These are phyloP conservation scores for Mirza zaza DNA, from an alignment of 2,113 vertebrate species.

Conservation along the genomic window DNA sequence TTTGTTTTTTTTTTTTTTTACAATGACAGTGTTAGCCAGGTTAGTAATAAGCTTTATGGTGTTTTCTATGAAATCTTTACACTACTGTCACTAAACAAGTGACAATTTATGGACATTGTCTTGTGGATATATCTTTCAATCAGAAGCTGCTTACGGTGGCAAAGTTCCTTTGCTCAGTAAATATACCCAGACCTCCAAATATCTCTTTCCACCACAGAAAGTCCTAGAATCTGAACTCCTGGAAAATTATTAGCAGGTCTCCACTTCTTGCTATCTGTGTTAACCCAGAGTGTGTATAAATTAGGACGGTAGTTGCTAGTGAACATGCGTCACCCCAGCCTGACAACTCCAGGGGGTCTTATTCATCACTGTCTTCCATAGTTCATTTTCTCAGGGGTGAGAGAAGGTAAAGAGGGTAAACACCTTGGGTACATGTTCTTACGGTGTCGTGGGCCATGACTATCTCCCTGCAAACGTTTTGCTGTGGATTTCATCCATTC, in stretches of 20 bases:
- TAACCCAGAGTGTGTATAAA: not conserved
- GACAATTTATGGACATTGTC: not conserved
- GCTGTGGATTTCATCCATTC: not conserved
- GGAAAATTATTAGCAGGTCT: not conserved
- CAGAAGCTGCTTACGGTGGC: not conserved
- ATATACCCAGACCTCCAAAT: not conserved
- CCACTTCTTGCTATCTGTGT: not conserved
- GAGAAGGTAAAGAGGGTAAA: not conserved
- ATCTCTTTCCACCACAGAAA: not conserved
- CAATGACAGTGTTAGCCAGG: not conserved
- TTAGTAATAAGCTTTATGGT: not conserved
- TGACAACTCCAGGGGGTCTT: not conserved
- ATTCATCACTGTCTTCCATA: not conserved
- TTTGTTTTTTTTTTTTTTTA: not conserved
- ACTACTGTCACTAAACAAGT: not conserved
- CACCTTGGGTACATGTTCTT: not conserved
- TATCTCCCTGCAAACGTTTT: not conserved
- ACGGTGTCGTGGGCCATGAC: too few species aligned
- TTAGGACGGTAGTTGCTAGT: not conserved
- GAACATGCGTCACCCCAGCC: fast-evolving
- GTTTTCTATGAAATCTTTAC: constrained; percentile 14
- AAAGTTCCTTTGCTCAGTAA: not conserved
- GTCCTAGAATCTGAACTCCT: not conserved
- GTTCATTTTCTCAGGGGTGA: not conserved
- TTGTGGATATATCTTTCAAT: not conserved